Conservation (phyloP, 2,113 vertebrate genomes). For the Otis tarda region DNA sequence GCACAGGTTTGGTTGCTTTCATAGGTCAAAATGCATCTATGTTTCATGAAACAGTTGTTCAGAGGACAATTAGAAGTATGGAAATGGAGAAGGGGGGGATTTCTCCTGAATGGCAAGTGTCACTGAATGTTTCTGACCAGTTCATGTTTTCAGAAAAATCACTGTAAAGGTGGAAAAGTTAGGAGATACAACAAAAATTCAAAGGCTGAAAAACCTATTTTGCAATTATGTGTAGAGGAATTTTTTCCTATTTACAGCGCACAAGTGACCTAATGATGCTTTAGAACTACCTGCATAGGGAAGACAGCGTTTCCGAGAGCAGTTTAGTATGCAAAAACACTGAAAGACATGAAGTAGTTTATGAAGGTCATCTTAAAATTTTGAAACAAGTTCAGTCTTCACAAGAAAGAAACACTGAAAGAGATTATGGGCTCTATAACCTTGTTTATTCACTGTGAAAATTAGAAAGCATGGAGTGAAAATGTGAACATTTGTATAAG, state of each 20-base stretch:
- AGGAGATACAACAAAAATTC: not conserved
- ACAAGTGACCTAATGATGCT: not conserved
- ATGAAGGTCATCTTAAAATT: not conserved
- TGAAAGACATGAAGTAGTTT: not conserved
- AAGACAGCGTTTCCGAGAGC: not conserved
- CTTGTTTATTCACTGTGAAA: not conserved
- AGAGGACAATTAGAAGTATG: not conserved
- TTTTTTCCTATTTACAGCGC: not conserved
- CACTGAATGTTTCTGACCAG: not conserved
- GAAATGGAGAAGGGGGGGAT: not conserved
- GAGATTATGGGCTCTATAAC: not conserved
- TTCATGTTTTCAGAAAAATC: accelerated
- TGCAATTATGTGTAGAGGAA: not conserved
- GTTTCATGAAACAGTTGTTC: not conserved
- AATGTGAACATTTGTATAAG: not conserved
- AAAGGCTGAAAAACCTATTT: not conserved
- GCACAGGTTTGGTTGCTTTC: not conserved
- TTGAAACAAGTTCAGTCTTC: not conserved
- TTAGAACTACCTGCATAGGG: not conserved
- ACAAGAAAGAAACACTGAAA: not conserved
- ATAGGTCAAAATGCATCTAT: not conserved
- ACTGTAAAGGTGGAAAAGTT: not conserved
- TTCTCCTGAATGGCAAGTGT: not conserved
- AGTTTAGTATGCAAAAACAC: not conserved
- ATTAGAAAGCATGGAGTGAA: not conserved